Conservation (phyloP, 1,140 invertebrate genomes). For the fruit fly (Drosophila melanogaster) region Release_6_plus_ISO1_MT NC_004354.4:2507001-2507500, state of each 20-base stretch:
- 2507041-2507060: constrained; percentile 75
- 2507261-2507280: no score
- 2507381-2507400: neutral
- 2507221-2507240: neutral
- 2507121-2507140: constrained; percentile 21
- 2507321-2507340: neutral
- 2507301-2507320: no score
- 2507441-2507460: neutral
- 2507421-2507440: neutral
- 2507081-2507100: neutral
- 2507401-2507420: neutral
- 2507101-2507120: constrained; percentile 39
- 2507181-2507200: constrained; percentile 38
- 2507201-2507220: constrained; percentile 9
- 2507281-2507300: no score
- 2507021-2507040: constrained; percentile 21
- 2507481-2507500: constrained; percentile 23
- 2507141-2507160: constrained; percentile 14
- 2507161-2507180: constrained; percentile 34
- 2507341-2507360: neutral
- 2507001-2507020: constrained; percentile 41
- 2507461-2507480: constrained; percentile 4
- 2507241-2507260: neutral
- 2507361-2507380: neutral
- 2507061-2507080: constrained; percentile 40